A percentile compares a stretch with the other conserved stretches of the same genome.
phyloP scores from a whole-genome alignment of 2,797 vertebrate species.

The Tachyglossus aculeatus region DNA sequence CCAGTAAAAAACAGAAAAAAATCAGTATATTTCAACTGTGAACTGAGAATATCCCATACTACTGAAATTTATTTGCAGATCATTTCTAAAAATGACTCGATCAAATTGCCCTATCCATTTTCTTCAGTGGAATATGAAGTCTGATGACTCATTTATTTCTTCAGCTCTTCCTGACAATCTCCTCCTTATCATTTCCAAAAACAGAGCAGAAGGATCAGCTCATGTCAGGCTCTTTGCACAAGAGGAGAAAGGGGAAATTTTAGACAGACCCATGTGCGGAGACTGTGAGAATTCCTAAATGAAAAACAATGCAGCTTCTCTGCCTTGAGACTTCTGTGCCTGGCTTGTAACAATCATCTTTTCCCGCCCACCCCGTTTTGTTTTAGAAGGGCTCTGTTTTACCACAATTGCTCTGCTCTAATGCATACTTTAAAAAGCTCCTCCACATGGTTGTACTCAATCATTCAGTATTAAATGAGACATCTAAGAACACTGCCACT shows the following conservation, averaged over 20 bases:
- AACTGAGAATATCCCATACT: slow-evolving; percentile 1
- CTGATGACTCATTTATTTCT: slow-evolving; percentile 8
- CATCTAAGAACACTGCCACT: slow-evolving; percentile 43
- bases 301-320: not conserved
- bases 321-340: slow-evolving; percentile 3
- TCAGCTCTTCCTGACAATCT: slow-evolving; percentile 11
- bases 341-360: slow-evolving; percentile 8
- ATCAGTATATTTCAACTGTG: not conserved
- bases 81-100: slow-evolving; percentile 7
- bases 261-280: slow-evolving; percentile 7
- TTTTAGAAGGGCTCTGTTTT: not conserved
- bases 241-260: slow-evolving; percentile 13
- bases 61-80: not conserved
- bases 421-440: slow-evolving; percentile 37
- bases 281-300: slow-evolving; percentile 1
- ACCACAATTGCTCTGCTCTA: slow-evolving; percentile 7
- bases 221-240: not conserved
- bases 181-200: not conserved
- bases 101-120: not conserved
- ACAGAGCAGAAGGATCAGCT: slow-evolving; percentile 10
- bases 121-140: not conserved
- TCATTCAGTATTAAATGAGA: slow-evolving; percentile 48
- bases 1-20: too few relatives aligned
- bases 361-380: not conserved
- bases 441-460: slow-evolving; percentile 42